Conservation (phyloP, 2,113 vertebrate species). For the Chloebia gouldiae region DNA sequence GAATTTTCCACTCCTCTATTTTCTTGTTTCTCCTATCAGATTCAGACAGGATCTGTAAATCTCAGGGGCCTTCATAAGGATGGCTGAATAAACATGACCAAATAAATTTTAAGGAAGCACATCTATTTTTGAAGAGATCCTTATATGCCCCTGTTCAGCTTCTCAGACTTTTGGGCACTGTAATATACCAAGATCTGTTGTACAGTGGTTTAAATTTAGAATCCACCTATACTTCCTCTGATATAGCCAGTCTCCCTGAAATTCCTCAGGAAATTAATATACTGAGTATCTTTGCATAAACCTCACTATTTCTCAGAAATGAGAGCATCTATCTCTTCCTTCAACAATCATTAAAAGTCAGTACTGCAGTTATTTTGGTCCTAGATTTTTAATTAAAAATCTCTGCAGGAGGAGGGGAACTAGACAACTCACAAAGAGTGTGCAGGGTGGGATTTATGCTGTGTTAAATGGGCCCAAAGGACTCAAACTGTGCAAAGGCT, state of each 20-base stretch:
- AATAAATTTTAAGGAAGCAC: not conserved
- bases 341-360: not conserved
- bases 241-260: not conserved
- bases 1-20: not conserved
- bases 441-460: not conserved
- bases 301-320: not conserved
- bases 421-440: not conserved
- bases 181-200: not conserved
- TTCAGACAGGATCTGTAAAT: not conserved
- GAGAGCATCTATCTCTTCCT: not conserved
- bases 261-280: not conserved
- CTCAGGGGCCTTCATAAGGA: not conserved
- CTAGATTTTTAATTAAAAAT: conserved; percentile 57
- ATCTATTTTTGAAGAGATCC: conserved; percentile 23
- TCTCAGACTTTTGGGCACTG: not conserved
- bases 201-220: conserved; percentile 11
- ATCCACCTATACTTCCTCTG: not conserved
- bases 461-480: conserved; percentile 15
- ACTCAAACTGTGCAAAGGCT: not conserved
- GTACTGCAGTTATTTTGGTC: not conserved
- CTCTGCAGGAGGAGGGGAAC: conserved; percentile 24
- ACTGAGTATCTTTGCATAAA: not conserved
- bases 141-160: not conserved
- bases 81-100: not conserved
- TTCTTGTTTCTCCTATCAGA: not conserved